phyloP scores from a whole-genome alignment of 2,797 vertebrate genomes.

The Mastacembelus armatus region DNA sequence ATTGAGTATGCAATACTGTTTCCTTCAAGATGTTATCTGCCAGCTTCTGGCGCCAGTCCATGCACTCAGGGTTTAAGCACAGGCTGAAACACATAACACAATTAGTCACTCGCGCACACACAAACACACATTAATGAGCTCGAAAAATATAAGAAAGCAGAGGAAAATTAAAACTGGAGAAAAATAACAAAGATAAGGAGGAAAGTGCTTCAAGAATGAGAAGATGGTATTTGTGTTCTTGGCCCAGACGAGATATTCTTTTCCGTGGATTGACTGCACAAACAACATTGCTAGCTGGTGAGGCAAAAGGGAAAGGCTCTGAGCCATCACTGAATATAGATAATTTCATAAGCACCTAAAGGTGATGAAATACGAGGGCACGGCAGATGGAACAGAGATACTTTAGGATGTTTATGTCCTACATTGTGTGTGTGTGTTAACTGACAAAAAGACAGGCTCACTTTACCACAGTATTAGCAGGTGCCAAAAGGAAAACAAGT shows the following conservation, averaged over 20 bases:
- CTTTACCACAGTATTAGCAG: slow-evolving; percentile 51
- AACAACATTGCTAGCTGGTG: slow-evolving; percentile 76
- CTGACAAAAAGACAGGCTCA: slow-evolving; percentile 58
- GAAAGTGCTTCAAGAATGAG: slow-evolving; percentile 11
- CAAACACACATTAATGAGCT: slow-evolving; percentile 7
- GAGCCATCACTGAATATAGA: slow-evolving; percentile 74
- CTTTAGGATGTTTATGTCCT: slow-evolving; percentile 47
- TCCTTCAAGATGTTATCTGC: slow-evolving; percentile 94
- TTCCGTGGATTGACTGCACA: slow-evolving; percentile 65
- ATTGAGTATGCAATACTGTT: slow-evolving; percentile 92
- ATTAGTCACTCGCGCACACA: slow-evolving; percentile 38
- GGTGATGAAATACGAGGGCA: slow-evolving; percentile 82
- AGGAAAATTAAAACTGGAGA: no score
- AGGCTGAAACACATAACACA: slow-evolving; percentile 65
- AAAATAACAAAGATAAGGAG: slow-evolving; percentile 3
- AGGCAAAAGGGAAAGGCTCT: slow-evolving; percentile 76
- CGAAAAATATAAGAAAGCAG: slow-evolving; percentile 5
- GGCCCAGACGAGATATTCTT: slow-evolving; percentile 73
- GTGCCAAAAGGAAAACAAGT: slow-evolving; percentile 57
- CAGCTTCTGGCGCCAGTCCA: slow-evolving; percentile 83
- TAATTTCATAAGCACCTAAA: slow-evolving; percentile 85
- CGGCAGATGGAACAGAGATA: slow-evolving; percentile 70
- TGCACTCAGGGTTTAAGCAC: slow-evolving; percentile 66
- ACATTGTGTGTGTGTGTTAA: slow-evolving; percentile 39
- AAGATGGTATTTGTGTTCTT: slow-evolving; percentile 64